Percentiles rank a stretch among this genome's conserved stretches.
phyloP scores from a whole-genome alignment of 2,888 invertebrate species.

The Cepaea hortensis region DNA sequence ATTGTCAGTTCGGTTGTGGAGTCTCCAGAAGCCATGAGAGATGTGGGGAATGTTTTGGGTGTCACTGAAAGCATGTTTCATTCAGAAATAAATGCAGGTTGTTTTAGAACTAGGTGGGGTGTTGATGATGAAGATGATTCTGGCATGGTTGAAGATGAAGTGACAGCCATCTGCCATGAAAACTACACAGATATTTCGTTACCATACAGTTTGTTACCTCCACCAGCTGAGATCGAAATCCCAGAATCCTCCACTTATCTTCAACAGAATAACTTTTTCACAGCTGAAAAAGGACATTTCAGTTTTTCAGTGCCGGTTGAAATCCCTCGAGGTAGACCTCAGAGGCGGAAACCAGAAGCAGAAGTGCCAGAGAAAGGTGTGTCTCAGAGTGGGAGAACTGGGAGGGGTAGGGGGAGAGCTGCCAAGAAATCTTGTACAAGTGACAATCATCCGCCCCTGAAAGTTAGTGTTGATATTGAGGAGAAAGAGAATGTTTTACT shows the following conservation, averaged over 20 bases:
- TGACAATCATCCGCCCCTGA: neutral
- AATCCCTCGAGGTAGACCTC: constrained; percentile 33
- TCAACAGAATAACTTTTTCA: neutral
- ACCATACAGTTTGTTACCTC: neutral
- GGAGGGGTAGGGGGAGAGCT: neutral
- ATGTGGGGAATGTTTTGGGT: too few relatives aligned
- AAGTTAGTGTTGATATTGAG: neutral
- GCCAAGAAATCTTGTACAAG: neutral
- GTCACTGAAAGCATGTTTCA: neutral
- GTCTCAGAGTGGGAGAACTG: neutral
- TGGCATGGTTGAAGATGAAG: neutral
- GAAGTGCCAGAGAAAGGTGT: neutral
- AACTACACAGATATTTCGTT: too few relatives aligned
- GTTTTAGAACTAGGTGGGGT: neutral
- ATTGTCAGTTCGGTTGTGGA: neutral
- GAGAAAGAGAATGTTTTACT: neutral
- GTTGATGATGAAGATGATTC: neutral
- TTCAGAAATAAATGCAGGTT: neutral
- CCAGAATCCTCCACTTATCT: neutral
- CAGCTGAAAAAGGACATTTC: neutral
- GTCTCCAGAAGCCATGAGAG: constrained; percentile 13
- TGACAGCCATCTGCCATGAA: neutral
- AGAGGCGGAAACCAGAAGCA: constrained; percentile 6
- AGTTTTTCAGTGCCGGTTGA: neutral
- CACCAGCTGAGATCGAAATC: neutral